Conservation (phyloP, 2,113 vertebrate genomes). For the Ictalurus punctatus region DNA sequence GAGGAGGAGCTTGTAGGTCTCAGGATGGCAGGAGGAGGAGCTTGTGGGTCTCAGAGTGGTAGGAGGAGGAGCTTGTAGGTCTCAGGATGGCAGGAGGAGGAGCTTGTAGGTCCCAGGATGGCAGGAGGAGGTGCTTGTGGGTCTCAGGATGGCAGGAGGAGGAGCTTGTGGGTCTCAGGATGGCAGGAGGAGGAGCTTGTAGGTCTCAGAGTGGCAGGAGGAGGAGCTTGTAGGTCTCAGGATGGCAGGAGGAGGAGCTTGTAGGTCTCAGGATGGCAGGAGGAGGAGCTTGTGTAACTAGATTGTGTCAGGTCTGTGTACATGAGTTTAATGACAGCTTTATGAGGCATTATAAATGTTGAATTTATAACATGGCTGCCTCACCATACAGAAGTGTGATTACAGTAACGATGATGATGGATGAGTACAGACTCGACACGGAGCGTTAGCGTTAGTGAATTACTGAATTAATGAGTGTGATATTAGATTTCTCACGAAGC, state of each 20-base stretch:
- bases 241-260: too few relatives aligned
- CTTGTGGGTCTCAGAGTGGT: too few relatives aligned
- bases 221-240: too few relatives aligned
- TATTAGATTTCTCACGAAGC: constrained; percentile 84
- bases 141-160: background rate
- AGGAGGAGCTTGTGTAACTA: background rate
- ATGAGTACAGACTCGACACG: background rate
- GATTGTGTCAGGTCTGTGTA: too few relatives aligned
- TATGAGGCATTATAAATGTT: background rate
- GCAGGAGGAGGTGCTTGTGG: background rate
- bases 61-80: background rate
- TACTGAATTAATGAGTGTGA: constrained; percentile 20
- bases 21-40: too few relatives aligned
- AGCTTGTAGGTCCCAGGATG: background rate
- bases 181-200: too few relatives aligned
- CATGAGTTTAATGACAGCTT: background rate
- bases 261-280: background rate
- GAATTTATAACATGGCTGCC: background rate
- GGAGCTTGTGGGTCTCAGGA: background rate
- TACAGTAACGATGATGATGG: background rate
- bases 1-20: too few relatives aligned
- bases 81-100: background rate
- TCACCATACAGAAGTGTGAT: background rate
- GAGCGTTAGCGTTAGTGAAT: background rate
- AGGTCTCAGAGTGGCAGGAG: too few relatives aligned